A percentile compares a stretch with the other conserved stretches of the same genome.
Evolutionary conservation across 1,140 invertebrate genomes (phyloP).

Genomic region (Aporrectodea caliginosa): DNA sequence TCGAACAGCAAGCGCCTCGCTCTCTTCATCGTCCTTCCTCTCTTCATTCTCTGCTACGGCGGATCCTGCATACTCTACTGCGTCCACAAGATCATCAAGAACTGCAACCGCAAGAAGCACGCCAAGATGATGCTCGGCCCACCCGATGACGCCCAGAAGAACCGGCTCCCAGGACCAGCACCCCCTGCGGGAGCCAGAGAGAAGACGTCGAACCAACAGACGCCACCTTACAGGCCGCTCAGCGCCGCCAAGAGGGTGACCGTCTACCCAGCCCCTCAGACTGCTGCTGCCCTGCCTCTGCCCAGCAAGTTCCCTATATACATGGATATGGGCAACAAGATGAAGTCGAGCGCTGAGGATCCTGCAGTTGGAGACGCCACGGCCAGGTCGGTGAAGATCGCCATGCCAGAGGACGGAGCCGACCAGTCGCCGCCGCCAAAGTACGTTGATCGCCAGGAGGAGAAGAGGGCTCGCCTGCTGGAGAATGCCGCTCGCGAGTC

Average conservation of each 20-base stretch:
- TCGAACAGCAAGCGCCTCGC: slow-evolving; percentile 38
- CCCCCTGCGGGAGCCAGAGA: no score
- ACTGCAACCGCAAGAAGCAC: slow-evolving; percentile 10
- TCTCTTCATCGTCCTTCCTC: slow-evolving; percentile 30
- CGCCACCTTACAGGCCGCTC: neutral
- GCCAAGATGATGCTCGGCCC: neutral
- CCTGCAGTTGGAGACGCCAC: neutral
- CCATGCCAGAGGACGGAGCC: neutral
- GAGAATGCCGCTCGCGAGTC: slow-evolving; percentile 19
- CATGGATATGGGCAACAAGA: neutral
- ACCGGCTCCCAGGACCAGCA: neutral
- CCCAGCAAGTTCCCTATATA: neutral
- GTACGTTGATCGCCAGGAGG: neutral
- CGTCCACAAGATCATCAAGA: slow-evolving; percentile 23
- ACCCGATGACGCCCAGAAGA: neutral
- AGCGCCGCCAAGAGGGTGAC: slow-evolving; percentile 4
- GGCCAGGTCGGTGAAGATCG: neutral
- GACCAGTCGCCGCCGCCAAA: no score
- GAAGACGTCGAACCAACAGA: no score
- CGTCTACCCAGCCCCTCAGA: slow-evolving; percentile 10
- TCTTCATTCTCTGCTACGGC: slow-evolving; percentile 31
- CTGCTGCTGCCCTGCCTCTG: neutral
- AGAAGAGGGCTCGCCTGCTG: slow-evolving; percentile 15
- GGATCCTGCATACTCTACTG: slow-evolving; percentile 32
- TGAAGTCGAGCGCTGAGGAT: neutral